Percentiles rank a stretch among this genome's conserved stretches.
Evolutionary conservation across 2,113 vertebrate species (phyloP).

Genomic region (Ophthalmolycus amberensis): DNA sequence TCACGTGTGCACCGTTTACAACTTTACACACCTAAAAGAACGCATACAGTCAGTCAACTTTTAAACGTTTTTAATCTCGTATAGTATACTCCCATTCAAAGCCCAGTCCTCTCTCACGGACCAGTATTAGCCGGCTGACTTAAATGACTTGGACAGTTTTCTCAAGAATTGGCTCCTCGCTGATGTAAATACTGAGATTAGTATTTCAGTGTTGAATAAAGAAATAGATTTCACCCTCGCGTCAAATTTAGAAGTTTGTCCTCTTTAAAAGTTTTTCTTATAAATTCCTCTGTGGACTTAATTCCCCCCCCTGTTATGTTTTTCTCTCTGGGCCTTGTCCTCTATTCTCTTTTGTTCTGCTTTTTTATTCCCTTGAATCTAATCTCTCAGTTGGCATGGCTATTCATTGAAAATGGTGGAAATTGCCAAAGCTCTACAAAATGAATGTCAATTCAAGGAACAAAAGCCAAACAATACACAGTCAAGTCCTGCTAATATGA

Average conservation of each 20-base stretch:
- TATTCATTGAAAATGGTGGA: slow-evolving; percentile 24
- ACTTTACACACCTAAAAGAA: slow-evolving; percentile 5
- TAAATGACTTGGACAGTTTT: slow-evolving; percentile 40
- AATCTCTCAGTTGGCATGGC: slow-evolving; percentile 50
- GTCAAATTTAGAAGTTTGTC: slow-evolving; percentile 53
- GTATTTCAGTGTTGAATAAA: slow-evolving; percentile 43
- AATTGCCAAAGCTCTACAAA: slow-evolving; percentile 25
- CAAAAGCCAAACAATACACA: neutral
- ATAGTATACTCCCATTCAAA: slow-evolving; percentile 7
- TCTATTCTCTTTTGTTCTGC: slow-evolving; percentile 56
- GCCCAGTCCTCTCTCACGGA: slow-evolving; percentile 1
- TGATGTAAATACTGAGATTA: slow-evolving; percentile 54
- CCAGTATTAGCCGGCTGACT: slow-evolving; percentile 21
- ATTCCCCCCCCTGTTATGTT: slow-evolving; percentile 42
- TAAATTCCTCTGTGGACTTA: slow-evolving; percentile 56
- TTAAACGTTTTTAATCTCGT: neutral
- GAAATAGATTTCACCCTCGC: slow-evolving; percentile 21
- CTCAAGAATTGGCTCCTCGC: slow-evolving; percentile 13
- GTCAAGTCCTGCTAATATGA: neutral
- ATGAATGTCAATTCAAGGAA: slow-evolving; percentile 21
- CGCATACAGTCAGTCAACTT: neutral
- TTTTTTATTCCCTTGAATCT: slow-evolving; percentile 39
- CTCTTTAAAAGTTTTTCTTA: slow-evolving; percentile 54
- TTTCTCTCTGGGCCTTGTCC: slow-evolving; percentile 27
- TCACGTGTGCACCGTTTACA: slow-evolving; percentile 6